A percentile compares a stretch with the other conserved stretches of the same genome.
These are phyloP conservation scores for Theretra japonica DNA, from an alignment of 2,888 invertebrate genomes.

Conservation along the genomic window DNA sequence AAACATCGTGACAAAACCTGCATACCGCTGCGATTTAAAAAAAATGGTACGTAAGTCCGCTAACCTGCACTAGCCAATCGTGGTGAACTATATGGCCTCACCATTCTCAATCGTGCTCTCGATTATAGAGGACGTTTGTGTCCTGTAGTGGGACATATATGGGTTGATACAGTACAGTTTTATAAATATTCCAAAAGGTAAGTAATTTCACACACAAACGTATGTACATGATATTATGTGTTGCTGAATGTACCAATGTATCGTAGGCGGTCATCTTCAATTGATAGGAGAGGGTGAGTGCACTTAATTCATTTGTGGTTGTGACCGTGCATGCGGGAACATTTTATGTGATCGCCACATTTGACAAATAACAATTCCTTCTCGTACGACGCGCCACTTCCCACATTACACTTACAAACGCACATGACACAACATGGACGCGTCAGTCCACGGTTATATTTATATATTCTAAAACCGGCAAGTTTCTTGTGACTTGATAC, in stretches of 20 bases:
- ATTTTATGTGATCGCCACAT: conserved; percentile 64
- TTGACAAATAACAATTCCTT: conserved; percentile 30
- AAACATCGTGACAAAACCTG: too few relatives aligned
- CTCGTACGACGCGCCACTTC: conserved; percentile 6
- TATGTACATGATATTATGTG: neutral
- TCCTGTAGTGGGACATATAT: too few relatives aligned
- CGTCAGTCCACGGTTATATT: neutral
- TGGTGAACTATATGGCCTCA: too few relatives aligned
- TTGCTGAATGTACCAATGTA: conserved; percentile 60
- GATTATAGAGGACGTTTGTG: too few relatives aligned
- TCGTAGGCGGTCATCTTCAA: conserved; percentile 75
- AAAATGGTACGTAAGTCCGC: too few relatives aligned
- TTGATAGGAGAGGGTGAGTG: conserved; percentile 76
- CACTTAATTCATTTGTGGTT: conserved; percentile 75
- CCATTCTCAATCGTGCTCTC: too few relatives aligned
- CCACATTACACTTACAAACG: neutral
- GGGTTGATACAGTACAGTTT: too few relatives aligned
- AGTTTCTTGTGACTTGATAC: conserved; percentile 24
- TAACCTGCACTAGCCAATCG: too few relatives aligned
- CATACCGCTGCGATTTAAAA: too few relatives aligned
- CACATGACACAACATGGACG: neutral
- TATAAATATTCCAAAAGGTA: too few relatives aligned
- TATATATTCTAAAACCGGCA: conserved; percentile 6
- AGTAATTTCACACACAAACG: too few relatives aligned
- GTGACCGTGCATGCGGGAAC: conserved; percentile 74